Percentiles rank a stretch among this genome's conserved stretches.
These are phyloP conservation scores for Triplophysa tibetana DNA, from an alignment of 2,113 vertebrate genomes.

Conservation along the genomic window DNA sequence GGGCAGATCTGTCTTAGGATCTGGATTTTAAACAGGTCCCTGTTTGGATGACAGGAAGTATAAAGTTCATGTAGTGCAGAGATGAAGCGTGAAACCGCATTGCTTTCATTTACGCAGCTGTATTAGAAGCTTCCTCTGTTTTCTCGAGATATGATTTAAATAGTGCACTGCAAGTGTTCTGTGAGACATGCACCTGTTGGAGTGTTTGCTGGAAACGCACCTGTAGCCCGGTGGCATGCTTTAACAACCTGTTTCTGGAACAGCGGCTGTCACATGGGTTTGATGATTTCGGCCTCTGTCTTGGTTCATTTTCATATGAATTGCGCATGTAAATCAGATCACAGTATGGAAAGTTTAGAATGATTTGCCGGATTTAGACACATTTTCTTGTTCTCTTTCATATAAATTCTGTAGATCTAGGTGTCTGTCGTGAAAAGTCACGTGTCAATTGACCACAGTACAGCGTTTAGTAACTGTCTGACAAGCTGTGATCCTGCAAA, in stretches of 20 bases:
- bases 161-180: conserved; percentile 2
- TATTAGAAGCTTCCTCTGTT: conserved; percentile 27
- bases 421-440: background rate
- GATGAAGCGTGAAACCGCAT: conserved; percentile 5
- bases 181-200: conserved; percentile 23
- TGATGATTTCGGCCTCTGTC: background rate
- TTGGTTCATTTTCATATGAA: background rate
- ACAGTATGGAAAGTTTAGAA: background rate
- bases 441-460: background rate
- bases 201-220: conserved; percentile 16
- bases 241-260: conserved; percentile 30
- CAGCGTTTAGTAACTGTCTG: background rate
- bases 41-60: conserved; percentile 40
- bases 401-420: background rate
- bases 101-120: conserved; percentile 4
- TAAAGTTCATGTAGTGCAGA: conserved; percentile 26
- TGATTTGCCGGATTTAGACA: background rate
- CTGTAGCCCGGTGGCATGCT: conserved; percentile 12
- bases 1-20: background rate
- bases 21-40: conserved; percentile 17
- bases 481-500: background rate
- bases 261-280: background rate
- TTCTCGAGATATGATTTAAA: conserved; percentile 37
- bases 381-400: too few species aligned
- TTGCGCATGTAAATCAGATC: background rate